Base-by-base conservation (phyloP, 2,888 invertebrate species). In the Scaptomyza parva region DNA sequence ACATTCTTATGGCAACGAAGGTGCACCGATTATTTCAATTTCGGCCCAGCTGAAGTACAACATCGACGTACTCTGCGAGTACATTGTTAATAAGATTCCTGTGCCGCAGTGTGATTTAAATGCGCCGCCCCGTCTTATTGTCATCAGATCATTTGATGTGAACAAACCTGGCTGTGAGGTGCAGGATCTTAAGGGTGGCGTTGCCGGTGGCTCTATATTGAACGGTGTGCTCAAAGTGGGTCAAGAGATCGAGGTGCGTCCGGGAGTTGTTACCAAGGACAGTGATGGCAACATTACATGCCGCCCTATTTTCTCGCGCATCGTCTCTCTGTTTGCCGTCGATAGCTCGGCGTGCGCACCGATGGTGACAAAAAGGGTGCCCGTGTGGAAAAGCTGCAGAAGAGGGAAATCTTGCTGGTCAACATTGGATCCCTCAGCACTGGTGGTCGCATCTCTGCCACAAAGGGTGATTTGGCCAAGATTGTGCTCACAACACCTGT, bases 1-100 rank as follows among this genome's bases (percentile, higher is more conserved):
- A 99, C 95, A 99, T 99, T 94, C 98, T 99, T 92, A 99, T 99
- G 99, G 99, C 99, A 51, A 99, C 99, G 89, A 99, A 91, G 98
- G 98, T 26, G 99, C 99, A 4, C 99, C 99, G 0, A 96, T 99
- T 52, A 97, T 99, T 90, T 99, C 99, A 7, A 99, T 99, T 86
- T 99, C 99, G 18, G 99, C 99, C 24, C 99, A 99, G 93, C 93
- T 99, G 61, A 99, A 99, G 91, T 99, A 99, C 91, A 99, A 99
- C 91, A 99, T 99, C 89, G 99, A 99, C 94, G 99, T 96, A 2
- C 93, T 99, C 43, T 99, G 99, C 92, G 99, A 99, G 92, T 99
- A 99, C 91, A 96, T 99, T 73, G 97, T 96, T 33, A 99, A 99
- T 93, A 99, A 99, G 92, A 99, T 99, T 86, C 99, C 99, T 0